Base-by-base conservation (phyloP, 2,888 invertebrate genomes). In the Mongoloraphidia duomilia region DNA sequence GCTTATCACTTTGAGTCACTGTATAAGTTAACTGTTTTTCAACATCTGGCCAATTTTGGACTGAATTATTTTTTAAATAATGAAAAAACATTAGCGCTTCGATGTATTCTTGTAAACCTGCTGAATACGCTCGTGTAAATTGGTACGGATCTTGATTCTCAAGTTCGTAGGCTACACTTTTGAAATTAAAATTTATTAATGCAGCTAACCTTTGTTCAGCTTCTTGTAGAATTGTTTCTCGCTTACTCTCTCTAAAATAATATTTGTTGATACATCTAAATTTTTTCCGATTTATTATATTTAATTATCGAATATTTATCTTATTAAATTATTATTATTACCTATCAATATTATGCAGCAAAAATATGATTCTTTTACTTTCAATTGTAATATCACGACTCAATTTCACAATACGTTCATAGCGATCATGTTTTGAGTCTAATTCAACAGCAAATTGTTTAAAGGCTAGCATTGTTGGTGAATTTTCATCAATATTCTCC, bases 341-440 rank as follows among this genome's bases (percentile, higher is more conserved):
- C 51, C 51, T 41, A 46, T 78, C 76, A 46, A 82, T 72, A 35
- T 85, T 82, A 64, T 93, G 93, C 14, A 94, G 67, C 10, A 87
- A 66, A 64, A 91, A 93, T 56, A 93, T 94, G 6, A 88, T 82
- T 51, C 91, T 71, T 63, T 94, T 94, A 66, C 91, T 89, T 61
- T 92, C 90, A 55, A 91, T 89, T 0, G 90, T 91, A 14, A 91
- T 77, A 61, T 91, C 92, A 33, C 91, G 73, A 53, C 84, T 79
- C 0, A 84, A 64, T 67, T 92, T 91, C 0, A 91, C 78, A 34
- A 93, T 75, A 41, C 87, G 71, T 63, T 93, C 93, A 59, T 84
- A 78, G 52, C 85, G 78, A 64, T 93, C 91, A 59, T 93, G 86
- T 54, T 84, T 83, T 1, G 72, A 72, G 57, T 87, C 89, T 37